Percentiles rank a stretch among this genome's conserved stretches.
phyloP scores from a whole-genome alignment of 2,888 invertebrate genomes.

The Leptinotarsa haldemani region DNA sequence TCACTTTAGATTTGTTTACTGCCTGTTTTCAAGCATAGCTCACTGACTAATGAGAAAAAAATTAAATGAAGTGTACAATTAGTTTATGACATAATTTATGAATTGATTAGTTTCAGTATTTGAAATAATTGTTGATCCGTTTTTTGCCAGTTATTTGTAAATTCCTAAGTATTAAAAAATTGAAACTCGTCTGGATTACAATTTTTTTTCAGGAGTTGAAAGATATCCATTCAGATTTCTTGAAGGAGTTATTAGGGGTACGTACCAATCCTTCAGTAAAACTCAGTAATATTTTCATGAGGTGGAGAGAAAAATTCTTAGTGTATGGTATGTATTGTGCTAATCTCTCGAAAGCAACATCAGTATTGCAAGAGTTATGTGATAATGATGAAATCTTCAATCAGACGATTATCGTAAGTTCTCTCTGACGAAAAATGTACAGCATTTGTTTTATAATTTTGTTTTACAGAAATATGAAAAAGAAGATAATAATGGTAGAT shows the following conservation, averaged over 20 bases:
- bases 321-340: slow-evolving; percentile 97
- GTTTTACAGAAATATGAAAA: slow-evolving; percentile 86
- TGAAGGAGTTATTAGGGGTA: slow-evolving; percentile 82
- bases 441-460: background rate
- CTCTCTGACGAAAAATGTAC: background rate
- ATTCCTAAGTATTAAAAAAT: no score
- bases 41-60: no score
- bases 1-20: no score
- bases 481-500: slow-evolving; percentile 93
- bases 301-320: slow-evolving; percentile 90
- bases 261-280: slow-evolving; percentile 72
- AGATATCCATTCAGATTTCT: slow-evolving; percentile 87
- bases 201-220: slow-evolving; percentile 76
- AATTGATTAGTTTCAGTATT: no score
- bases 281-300: slow-evolving; percentile 87
- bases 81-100: no score
- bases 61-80: no score
- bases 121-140: no score
- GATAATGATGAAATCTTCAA: slow-evolving; percentile 74
- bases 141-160: no score
- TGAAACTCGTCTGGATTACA: no score
- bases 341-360: slow-evolving; percentile 90
- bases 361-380: slow-evolving; percentile 82
- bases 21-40: no score
- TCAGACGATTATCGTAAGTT: slow-evolving; percentile 76